Base-by-base conservation (phyloP, 2,797 vertebrate species). In the Carapus acus region DNA sequence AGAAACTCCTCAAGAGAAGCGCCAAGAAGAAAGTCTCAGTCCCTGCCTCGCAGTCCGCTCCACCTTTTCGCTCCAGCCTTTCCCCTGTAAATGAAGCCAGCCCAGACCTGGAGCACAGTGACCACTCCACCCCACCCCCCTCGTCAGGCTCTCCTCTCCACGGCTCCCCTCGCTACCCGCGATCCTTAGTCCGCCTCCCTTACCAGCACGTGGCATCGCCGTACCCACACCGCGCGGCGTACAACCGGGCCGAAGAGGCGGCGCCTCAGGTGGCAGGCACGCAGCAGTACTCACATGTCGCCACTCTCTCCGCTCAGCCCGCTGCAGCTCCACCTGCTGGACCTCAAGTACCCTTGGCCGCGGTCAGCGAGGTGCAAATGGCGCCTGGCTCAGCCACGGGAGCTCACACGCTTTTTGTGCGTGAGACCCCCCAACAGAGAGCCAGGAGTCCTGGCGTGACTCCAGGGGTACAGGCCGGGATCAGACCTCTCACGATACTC, bases 51-150 rank as follows among this genome's bases (percentile, higher is more conserved):
- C 86, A 89, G 62, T 69, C 85, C 3, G 18, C 85, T 0, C 77
- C 80, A 15, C 56, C 84, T 44, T 96, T 93, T 74, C 91, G 91
- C 17, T 83, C 90, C 56, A 93, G 86, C 66, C 90, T 99, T 45
- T 99, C 95, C 2, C 96, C 96, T 0, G 95, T 98, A 50, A 94
- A 90, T 0, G 96, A 99, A 78, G 94, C 91, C 36, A 94, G 92
- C 71, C 77, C 92, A 0, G 93, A 97, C 71, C 80, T 91, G 0
- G 95, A 98, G 62, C 77, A 67, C 76, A 87, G 85, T 24, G 89
- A 91, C 67, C 87, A 85, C 80, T 89, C 82, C 23, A 88, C 88
- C 2, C 87, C 88, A 7, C 86, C 90, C 22, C 73, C 46, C 40
- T 87, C 88, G 15, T 85, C 88, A 6, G 88, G 89, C 56, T 69